Conservation (phyloP, 2,113 vertebrate species). For the Ageneiosus marmoratus region DNA sequence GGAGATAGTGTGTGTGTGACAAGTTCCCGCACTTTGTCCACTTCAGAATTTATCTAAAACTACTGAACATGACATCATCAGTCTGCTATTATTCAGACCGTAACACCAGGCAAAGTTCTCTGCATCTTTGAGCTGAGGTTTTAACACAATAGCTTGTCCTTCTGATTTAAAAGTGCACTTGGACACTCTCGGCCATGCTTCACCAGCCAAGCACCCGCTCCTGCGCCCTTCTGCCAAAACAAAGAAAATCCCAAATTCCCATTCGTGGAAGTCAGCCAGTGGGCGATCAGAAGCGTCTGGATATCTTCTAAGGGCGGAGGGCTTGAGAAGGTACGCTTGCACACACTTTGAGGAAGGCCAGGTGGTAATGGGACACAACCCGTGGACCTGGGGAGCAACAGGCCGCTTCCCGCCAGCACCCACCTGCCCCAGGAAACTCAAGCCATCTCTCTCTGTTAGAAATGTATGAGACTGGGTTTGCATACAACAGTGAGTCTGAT, state of each 20-base stretch:
- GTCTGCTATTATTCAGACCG: background rate
- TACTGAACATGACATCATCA: background rate
- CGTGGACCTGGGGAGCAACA: conserved; percentile 37
- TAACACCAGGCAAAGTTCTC: conserved; percentile 8
- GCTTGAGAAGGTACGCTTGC: background rate
- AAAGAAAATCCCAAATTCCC: conserved; percentile 36
- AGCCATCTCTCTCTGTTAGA: conserved; percentile 39
- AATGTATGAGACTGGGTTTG: conserved; percentile 36
- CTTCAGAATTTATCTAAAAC: conserved; percentile 18
- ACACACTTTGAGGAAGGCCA: conserved; percentile 18
- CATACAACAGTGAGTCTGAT: conserved; percentile 42
- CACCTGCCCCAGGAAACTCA: conserved; percentile 55
- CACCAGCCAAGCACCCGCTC: conserved; percentile 24
- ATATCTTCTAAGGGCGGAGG: background rate
- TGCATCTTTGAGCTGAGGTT: too few relatives aligned
- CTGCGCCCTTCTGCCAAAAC: conserved; percentile 23
- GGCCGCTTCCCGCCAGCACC: conserved; percentile 53
- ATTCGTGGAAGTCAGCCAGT: conserved; percentile 30
- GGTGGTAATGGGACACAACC: conserved; percentile 57
- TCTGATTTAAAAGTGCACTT: conserved; percentile 31
- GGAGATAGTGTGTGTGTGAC: too few relatives aligned
- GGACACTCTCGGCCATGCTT: conserved; percentile 22
- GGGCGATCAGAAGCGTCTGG: conserved; percentile 19
- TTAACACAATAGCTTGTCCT: conserved; percentile 18
- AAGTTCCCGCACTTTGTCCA: background rate